Percentiles rank a stretch among this genome's conserved stretches.
These are phyloP conservation scores for Ameiurus melas DNA, from an alignment of 2,113 vertebrate genomes.

Conservation along the genomic window DNA sequence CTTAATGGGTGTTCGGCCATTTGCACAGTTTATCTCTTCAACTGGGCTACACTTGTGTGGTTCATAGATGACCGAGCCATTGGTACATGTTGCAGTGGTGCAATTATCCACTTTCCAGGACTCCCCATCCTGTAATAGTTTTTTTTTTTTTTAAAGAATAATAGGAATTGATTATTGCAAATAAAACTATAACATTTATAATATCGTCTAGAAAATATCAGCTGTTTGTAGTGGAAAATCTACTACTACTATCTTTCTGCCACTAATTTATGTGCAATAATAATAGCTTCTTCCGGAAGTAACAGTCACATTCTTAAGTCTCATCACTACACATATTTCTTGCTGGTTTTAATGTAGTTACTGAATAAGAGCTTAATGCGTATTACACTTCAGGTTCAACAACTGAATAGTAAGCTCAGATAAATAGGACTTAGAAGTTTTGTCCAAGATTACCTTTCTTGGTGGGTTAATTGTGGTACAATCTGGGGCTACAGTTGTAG, in stretches of 20 bases:
- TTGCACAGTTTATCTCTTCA: constrained; percentile 70
- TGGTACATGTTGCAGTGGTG: constrained; percentile 73
- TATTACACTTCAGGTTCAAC: background rate
- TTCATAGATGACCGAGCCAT: constrained; percentile 63
- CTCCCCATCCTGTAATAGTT: constrained; percentile 61
- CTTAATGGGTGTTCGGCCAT: constrained; percentile 69
- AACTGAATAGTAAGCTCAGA: background rate
- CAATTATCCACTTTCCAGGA: constrained; percentile 76
- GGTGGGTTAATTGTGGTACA: constrained; percentile 60
- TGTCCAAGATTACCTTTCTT: constrained; percentile 61
- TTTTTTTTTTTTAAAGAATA: background rate
- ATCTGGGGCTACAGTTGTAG: constrained; percentile 33
- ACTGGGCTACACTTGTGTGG: constrained; percentile 60
- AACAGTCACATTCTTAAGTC: background rate
- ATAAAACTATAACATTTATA: background rate
- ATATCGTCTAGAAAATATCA: background rate
- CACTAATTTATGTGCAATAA: background rate
- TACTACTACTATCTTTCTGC: background rate
- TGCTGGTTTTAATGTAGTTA: too few species aligned
- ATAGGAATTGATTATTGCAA: background rate
- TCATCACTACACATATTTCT: background rate
- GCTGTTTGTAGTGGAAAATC: background rate
- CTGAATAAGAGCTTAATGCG: background rate
- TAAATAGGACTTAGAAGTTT: background rate
- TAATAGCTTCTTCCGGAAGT: background rate